phyloP scores from a whole-genome alignment of 2,797 vertebrate species.

The Champsocephalus gunnari region DNA sequence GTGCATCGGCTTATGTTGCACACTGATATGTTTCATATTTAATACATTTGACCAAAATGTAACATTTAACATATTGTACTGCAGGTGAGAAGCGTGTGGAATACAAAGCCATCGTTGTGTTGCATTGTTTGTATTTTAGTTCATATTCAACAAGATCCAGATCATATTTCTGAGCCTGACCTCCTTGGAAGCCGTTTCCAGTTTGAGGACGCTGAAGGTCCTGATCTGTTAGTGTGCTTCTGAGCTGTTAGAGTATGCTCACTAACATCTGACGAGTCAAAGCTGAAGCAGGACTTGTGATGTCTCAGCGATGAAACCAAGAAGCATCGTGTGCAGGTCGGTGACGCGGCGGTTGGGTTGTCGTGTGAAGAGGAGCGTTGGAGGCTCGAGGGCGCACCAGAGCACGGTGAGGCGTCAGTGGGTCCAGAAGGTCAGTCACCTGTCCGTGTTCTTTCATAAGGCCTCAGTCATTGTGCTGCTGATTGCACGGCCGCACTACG shows the following conservation, averaged over 20 bases:
- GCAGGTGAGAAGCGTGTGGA: neutral
- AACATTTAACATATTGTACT: neutral
- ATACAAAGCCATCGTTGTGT: too few species aligned
- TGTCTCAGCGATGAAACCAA: too few species aligned
- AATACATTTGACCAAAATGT: too few species aligned
- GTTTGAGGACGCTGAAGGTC: neutral
- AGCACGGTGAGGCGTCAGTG: neutral
- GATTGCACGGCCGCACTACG: too few species aligned
- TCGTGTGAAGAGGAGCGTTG: neutral
- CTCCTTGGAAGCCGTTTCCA: neutral
- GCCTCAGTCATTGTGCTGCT: too few species aligned
- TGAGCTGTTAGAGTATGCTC: neutral
- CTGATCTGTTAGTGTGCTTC: neutral
- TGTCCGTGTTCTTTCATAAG: too few species aligned
- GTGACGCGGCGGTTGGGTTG: neutral
- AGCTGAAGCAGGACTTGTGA: neutral
- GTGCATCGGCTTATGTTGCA: neutral
- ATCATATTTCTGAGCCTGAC: slow-evolving; percentile 7
- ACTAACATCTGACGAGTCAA: neutral
- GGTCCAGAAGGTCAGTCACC: neutral
- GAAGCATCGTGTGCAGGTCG: neutral
- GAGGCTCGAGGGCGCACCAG: neutral
- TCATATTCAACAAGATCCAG: slow-evolving; percentile 19
- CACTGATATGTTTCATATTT: too few species aligned
- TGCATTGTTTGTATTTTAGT: too few species aligned